Evolutionary conservation across 2,113 vertebrate species (phyloP).

Genomic region (Mus pahari): DNA sequence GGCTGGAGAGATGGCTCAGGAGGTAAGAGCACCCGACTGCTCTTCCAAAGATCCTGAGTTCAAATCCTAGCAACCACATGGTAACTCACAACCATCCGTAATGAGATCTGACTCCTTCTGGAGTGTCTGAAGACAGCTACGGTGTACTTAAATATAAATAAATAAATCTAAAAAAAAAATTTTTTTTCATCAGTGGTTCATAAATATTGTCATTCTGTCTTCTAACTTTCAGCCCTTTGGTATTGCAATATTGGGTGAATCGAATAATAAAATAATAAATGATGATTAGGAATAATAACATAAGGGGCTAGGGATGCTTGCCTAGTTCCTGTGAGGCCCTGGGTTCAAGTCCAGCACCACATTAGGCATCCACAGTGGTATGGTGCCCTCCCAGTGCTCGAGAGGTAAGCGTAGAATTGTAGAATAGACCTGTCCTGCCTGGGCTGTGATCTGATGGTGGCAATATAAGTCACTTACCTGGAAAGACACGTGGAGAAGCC

Average conservation of each 20-base stretch:
- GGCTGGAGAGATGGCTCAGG: too few relatives aligned
- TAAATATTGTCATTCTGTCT: neutral
- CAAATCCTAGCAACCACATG: too few relatives aligned
- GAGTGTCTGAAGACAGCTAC: too few relatives aligned
- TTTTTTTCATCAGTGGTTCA: neutral
- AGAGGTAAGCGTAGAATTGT: neutral
- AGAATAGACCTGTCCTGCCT: neutral
- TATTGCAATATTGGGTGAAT: neutral
- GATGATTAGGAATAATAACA: neutral
- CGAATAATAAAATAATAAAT: neutral
- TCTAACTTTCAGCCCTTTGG: neutral
- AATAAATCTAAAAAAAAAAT: too few relatives aligned
- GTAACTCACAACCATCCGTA: too few relatives aligned
- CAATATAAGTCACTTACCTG: neutral
- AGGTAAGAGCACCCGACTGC: too few relatives aligned
- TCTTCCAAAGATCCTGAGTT: too few relatives aligned
- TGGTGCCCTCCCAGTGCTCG: too few relatives aligned
- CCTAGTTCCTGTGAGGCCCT: neutral
- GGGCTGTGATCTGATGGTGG: neutral
- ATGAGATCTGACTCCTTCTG: too few relatives aligned
- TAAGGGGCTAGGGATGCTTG: neutral
- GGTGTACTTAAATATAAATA: too few relatives aligned
- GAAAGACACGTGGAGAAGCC: conserved; percentile 3
- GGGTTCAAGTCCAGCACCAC: neutral
- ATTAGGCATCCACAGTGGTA: neutral